phyloP scores from a whole-genome alignment of 2,113 vertebrate species.

The Cervus canadensis region DNA sequence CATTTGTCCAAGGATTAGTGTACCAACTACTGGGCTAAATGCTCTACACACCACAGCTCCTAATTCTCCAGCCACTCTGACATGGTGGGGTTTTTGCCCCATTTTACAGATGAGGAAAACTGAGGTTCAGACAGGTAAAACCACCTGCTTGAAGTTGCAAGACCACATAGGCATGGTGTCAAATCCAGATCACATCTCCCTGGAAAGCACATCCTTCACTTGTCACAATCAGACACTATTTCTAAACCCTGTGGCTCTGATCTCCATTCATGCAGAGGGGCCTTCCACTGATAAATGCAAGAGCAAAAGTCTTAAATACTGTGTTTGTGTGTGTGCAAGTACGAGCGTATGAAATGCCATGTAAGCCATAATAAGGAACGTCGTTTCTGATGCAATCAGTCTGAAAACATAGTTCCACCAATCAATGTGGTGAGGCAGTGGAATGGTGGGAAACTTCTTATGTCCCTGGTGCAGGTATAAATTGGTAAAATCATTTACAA shows the following conservation, averaged over 20 bases:
- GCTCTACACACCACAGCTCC: background rate
- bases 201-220: background rate
- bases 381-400: background rate
- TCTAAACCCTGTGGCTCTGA: background rate
- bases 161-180: background rate
- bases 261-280: background rate
- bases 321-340: background rate
- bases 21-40: background rate
- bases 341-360: background rate
- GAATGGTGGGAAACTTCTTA: background rate
- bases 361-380: background rate
- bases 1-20: background rate
- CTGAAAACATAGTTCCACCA: background rate
- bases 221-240: background rate
- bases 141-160: background rate
- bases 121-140: background rate
- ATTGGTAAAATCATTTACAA: background rate
- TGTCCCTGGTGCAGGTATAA: background rate
- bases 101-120: background rate
- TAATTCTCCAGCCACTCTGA: background rate
- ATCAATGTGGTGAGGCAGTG: background rate
- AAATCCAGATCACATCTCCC: background rate
- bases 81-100: accelerated
- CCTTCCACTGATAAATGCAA: too few relatives aligned
- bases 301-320: background rate